Evolutionary conservation across 2,797 vertebrate species (phyloP).

Genomic region (Phalanger gymnotis): DNA sequence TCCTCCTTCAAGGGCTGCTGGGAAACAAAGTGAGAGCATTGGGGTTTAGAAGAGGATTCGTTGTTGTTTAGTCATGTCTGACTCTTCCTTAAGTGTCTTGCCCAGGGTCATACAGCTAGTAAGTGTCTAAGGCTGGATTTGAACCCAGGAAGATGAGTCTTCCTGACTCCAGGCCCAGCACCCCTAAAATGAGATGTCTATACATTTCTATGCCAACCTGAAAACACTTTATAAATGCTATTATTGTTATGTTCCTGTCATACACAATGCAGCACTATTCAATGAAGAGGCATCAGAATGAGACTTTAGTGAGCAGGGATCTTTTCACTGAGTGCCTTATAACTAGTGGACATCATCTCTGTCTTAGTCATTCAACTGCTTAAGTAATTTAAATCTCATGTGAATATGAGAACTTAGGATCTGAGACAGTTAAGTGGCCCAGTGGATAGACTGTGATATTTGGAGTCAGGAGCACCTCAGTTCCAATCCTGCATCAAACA

Average conservation of each 20-base stretch:
- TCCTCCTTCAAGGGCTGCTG: not conserved
- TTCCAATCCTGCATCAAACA: not conserved
- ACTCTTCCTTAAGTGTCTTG: not conserved
- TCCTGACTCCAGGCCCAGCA: not conserved
- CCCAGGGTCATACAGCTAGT: not conserved
- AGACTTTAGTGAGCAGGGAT: not conserved
- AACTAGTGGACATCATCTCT: not conserved
- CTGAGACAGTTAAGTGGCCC: not conserved
- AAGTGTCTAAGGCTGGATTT: not conserved
- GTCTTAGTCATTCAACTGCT: not conserved
- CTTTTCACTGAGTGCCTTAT: not conserved
- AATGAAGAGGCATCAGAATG: not conserved
- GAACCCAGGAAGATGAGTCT: not conserved
- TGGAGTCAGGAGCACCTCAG: not conserved
- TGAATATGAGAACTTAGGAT: not conserved
- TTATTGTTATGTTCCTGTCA: not conserved
- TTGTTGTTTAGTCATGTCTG: not conserved
- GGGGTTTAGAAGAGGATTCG: not conserved
- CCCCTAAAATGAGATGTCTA: not conserved
- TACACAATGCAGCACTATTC: not conserved
- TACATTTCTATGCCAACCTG: not conserved
- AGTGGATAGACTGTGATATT: not conserved
- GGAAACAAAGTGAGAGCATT: not conserved
- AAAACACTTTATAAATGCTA: not conserved
- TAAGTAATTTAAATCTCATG: not conserved